phyloP scores from a whole-genome alignment of 2,797 vertebrate genomes.

The Amniataba percoides region DNA sequence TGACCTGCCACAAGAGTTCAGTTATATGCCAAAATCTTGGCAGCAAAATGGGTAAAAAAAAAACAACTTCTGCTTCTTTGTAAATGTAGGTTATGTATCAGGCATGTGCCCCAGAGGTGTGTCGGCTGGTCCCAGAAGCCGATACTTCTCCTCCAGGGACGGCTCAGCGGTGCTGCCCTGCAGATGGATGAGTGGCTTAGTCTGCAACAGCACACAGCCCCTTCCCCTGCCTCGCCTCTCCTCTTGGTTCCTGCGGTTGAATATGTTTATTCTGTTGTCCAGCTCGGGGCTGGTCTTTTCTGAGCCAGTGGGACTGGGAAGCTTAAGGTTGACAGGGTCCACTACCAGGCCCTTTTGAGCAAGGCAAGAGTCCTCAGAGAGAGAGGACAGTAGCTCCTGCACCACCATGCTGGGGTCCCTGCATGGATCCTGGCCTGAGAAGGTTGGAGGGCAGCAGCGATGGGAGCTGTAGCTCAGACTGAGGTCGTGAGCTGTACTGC shows the following conservation, averaged over 20 bases:
- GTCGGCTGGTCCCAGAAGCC: conserved; percentile 87
- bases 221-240: conserved; percentile 80
- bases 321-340: conserved; percentile 90
- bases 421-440: conserved; percentile 73
- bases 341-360: conserved; percentile 88
- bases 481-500: conserved; percentile 83
- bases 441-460: conserved; percentile 68
- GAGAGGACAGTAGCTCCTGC: conserved; percentile 92
- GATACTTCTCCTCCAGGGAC: conserved; percentile 88
- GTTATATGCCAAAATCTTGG: conserved; percentile 53
- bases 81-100: conserved; percentile 84
- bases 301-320: conserved; percentile 86
- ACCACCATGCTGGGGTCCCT: conserved; percentile 82
- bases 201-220: conserved; percentile 86
- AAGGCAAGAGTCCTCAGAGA: conserved; percentile 90
- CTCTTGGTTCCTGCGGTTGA: conserved; percentile 91
- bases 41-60: conserved; percentile 48
- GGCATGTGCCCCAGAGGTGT: conserved; percentile 86
- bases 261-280: conserved; percentile 88
- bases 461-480: conserved; percentile 76
- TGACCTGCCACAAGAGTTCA: conserved; percentile 52
- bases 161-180: conserved; percentile 80
- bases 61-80: conserved; percentile 53
- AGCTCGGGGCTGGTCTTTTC: conserved; percentile 88
- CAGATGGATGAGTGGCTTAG: conserved; percentile 90